These are phyloP conservation scores for Arrhopalites spinosus DNA, from an alignment of 2,888 invertebrate species.

Conservation along the genomic window DNA sequence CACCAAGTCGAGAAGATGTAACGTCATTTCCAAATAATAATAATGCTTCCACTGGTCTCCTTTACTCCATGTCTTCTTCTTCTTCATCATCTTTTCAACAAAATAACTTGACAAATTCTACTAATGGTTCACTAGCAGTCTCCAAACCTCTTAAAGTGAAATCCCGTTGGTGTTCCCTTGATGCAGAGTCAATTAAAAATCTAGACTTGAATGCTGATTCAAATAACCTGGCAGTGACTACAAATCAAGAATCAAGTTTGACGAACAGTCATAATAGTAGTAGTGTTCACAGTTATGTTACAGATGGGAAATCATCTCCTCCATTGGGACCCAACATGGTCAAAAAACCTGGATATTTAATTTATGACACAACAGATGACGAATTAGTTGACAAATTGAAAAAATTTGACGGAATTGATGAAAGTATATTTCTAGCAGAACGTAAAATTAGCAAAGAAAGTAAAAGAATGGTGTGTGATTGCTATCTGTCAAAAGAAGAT, in stretches of 20 bases:
- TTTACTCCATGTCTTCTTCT: constrained; percentile 49
- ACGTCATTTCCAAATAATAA: constrained; percentile 35
- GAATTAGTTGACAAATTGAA: constrained; percentile 69
- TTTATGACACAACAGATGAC: constrained; percentile 42
- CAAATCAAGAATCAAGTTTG: constrained; percentile 7
- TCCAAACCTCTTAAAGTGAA: constrained; percentile 81
- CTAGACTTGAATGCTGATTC: constrained; percentile 1
- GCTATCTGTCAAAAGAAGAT: constrained; percentile 88
- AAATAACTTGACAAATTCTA: constrained; percentile 48
- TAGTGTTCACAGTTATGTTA: no score
- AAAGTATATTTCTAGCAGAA: constrained; percentile 84
- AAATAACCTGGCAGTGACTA: background rate
- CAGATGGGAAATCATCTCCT: background rate
- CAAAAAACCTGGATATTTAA: constrained; percentile 45
- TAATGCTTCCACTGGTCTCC: constrained; percentile 53
- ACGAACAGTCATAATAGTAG: constrained; percentile 15
- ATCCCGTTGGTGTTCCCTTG: constrained; percentile 78
- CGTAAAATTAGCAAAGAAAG: constrained; percentile 79
- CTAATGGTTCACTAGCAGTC: constrained; percentile 58
- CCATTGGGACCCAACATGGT: constrained; percentile 35
- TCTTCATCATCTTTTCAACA: no score
- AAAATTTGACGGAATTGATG: constrained; percentile 78
- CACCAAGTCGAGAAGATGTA: constrained; percentile 15
- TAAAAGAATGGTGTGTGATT: constrained; percentile 93
- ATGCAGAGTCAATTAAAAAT: constrained; percentile 63